These are phyloP conservation scores for Athetis lepigone DNA, from an alignment of 2,888 invertebrate genomes.

Conservation along the genomic window DNA sequence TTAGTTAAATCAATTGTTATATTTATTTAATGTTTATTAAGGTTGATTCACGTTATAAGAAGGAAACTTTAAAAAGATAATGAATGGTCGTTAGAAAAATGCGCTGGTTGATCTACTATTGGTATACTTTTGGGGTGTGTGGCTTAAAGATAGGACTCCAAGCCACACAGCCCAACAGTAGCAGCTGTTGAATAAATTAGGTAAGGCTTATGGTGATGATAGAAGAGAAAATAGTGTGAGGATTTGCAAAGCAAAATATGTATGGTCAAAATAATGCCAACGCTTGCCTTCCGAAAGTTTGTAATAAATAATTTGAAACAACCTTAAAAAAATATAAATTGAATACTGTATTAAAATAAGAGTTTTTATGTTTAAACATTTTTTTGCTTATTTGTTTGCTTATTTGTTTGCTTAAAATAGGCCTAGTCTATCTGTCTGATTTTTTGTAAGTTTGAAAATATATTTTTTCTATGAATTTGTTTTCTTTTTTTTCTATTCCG, in stretches of 20 bases:
- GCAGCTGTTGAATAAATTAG: too few relatives aligned
- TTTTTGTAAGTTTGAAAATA: slow-evolving; percentile 61
- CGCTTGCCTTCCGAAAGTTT: slow-evolving; percentile 11
- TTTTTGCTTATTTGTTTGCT: slow-evolving; percentile 52
- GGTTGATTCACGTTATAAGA: slow-evolving; percentile 37
- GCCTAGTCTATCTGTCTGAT: slow-evolving; percentile 69
- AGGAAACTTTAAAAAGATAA: not conserved
- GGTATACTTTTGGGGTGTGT: too few relatives aligned
- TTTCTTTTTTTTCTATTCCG: slow-evolving; percentile 45
- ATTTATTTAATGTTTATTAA: slow-evolving; percentile 50
- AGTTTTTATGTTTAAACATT: slow-evolving; percentile 34
- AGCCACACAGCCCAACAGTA: too few relatives aligned
- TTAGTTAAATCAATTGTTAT: slow-evolving; percentile 57
- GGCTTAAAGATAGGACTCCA: too few relatives aligned
- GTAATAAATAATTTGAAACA: slow-evolving; percentile 23
- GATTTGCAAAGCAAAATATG: too few relatives aligned
- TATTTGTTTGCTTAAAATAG: slow-evolving; percentile 54
- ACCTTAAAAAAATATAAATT: slow-evolving; percentile 30
- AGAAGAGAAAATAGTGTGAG: too few relatives aligned
- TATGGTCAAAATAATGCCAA: not conserved
- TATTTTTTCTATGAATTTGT: slow-evolving; percentile 63
- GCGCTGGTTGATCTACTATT: too few relatives aligned
- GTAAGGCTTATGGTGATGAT: too few relatives aligned
- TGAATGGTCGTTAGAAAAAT: too few relatives aligned
- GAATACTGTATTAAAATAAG: slow-evolving; percentile 32